Evolutionary conservation across 2,797 vertebrate genomes (phyloP).

Genomic region (Amazona ochrocephala): DNA sequence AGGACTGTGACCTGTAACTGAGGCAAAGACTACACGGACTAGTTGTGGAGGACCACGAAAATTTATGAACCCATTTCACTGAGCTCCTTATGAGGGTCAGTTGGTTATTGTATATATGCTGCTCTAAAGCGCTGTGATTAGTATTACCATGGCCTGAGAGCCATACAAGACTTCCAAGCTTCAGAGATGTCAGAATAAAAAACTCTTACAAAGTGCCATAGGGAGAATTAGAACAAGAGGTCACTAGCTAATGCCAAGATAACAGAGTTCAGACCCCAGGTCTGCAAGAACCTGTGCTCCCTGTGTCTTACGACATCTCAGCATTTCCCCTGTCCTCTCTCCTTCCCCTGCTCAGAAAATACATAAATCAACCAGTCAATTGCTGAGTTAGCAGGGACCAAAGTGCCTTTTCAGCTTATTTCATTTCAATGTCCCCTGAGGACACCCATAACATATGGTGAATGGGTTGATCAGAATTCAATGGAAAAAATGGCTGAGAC

Average conservation of each 20-base stretch:
- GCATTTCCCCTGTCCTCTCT: neutral
- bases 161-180: neutral
- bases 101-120: neutral
- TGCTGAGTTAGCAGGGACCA: conserved; percentile 24
- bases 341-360: neutral
- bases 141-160: neutral
- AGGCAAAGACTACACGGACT: neutral
- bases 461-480: conserved; percentile 47
- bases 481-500: neutral
- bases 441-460: conserved; percentile 44
- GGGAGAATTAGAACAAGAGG: neutral
- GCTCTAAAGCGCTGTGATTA: neutral
- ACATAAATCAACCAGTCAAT: neutral
- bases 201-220: neutral
- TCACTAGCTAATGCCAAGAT: neutral
- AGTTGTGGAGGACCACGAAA: neutral
- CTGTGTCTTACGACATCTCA: neutral
- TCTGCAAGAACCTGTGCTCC: neutral
- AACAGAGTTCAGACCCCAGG: neutral
- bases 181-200: neutral
- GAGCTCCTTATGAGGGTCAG: neutral
- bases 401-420: conserved; percentile 47
- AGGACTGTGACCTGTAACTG: neutral
- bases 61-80: neutral
- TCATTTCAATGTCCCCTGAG: conserved; percentile 14